phyloP scores from a whole-genome alignment of 2,888 invertebrate genomes.

The Crossocerus cetratus region DNA sequence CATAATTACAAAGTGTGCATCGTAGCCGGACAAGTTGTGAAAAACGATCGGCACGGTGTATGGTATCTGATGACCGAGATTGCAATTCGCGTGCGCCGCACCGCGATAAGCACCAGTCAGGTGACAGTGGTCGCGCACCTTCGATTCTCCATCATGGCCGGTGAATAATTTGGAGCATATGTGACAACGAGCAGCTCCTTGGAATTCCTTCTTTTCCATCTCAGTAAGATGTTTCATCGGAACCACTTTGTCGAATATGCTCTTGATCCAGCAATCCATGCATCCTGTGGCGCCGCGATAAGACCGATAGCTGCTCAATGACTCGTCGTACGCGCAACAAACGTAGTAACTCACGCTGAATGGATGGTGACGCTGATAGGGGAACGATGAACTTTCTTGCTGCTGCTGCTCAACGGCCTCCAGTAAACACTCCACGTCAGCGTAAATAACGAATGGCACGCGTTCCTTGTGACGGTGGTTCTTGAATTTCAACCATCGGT shows the following conservation, averaged over 20 bases:
- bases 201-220: neutral
- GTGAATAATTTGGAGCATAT: no score
- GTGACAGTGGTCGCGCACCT: neutral
- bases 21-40: slow-evolving; percentile 60
- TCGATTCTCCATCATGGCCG: neutral
- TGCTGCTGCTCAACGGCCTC: no score
- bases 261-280: neutral
- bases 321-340: no score
- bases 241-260: neutral
- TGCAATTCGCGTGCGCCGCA: neutral
- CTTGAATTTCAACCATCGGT: no score
- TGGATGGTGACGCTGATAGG: no score
- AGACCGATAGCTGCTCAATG: neutral
- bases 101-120: neutral
- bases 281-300: neutral
- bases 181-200: neutral
- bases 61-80: neutral
- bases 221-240: neutral
- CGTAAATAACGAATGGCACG: no score
- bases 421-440: no score
- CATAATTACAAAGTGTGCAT: slow-evolving; percentile 58
- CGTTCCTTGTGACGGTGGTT: no score
- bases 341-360: no score
- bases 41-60: slow-evolving; percentile 33
- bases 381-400: no score